Percentiles rank a stretch among this genome's conserved stretches.
Evolutionary conservation across 2,888 invertebrate species (phyloP).

Genomic region (Cantharis rustica): DNA sequence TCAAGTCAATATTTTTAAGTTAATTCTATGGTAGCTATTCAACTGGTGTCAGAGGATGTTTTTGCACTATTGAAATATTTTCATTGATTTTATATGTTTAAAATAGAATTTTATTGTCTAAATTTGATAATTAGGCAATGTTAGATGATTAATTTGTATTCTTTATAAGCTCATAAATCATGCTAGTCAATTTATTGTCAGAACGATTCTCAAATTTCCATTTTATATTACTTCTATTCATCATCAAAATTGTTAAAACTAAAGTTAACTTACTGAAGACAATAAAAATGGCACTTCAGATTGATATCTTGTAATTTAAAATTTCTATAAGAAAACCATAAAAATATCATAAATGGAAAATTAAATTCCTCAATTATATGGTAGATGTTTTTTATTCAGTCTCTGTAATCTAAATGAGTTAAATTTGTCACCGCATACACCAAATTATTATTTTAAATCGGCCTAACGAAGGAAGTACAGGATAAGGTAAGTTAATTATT

Average conservation of each 20-base stretch:
- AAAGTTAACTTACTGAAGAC: neutral
- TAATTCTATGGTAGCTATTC: neutral
- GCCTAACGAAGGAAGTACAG: no score
- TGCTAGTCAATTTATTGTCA: neutral
- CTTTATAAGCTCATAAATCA: neutral
- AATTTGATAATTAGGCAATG: neutral
- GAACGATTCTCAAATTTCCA: neutral
- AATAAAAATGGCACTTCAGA: neutral
- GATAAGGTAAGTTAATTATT: no score
- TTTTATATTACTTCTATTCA: neutral
- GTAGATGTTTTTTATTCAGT: neutral
- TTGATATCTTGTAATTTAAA: neutral
- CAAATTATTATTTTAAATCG: no score
- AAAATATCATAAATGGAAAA: neutral
- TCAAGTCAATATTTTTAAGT: neutral
- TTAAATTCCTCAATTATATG: neutral
- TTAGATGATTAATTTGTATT: neutral
- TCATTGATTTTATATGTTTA: neutral
- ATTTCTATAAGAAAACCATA: neutral
- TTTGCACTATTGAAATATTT: neutral
- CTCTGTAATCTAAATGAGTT: no score
- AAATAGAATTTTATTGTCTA: neutral
- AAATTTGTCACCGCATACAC: no score
- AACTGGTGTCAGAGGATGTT: neutral
- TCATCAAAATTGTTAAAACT: neutral